A percentile compares a stretch with the other conserved stretches of the same genome.
These are phyloP conservation scores for Pygoscelis adeliae DNA, from an alignment of 2,113 vertebrate species.

Conservation along the genomic window DNA sequence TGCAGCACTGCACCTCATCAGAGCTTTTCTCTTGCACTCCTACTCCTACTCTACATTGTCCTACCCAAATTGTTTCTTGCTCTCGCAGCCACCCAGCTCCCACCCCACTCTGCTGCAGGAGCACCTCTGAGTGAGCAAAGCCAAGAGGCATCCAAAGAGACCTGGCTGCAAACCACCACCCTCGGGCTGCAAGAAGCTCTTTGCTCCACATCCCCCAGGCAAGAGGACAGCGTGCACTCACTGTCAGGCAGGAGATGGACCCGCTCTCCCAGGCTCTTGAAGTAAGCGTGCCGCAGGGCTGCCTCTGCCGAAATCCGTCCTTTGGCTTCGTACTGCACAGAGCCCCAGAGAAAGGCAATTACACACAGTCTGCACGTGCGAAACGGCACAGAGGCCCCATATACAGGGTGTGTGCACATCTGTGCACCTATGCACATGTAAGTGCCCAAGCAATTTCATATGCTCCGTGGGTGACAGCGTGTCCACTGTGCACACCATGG, in stretches of 20 bases:
- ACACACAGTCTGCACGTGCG: rapidly evolving
- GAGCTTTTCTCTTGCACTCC: rapidly evolving
- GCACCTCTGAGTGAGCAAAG: background rate
- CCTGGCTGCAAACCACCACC: background rate
- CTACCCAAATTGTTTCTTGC: background rate
- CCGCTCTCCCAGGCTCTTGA: conserved; percentile 85
- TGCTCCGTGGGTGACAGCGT: rapidly evolving
- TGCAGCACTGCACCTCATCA: background rate
- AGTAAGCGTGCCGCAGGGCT: conserved; percentile 87
- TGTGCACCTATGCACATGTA: rapidly evolving
- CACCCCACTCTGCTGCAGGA: background rate
- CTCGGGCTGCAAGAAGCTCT: background rate
- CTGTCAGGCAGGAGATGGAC: conserved; percentile 90
- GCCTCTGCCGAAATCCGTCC: conserved; percentile 83
- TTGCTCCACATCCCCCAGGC: background rate
- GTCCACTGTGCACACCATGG: rapidly evolving
- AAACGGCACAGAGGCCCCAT: rapidly evolving
- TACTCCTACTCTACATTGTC: background rate
- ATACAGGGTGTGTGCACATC: rapidly evolving
- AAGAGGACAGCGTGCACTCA: conserved; percentile 63
- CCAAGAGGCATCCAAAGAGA: background rate
- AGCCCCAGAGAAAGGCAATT: background rate
- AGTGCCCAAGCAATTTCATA: rapidly evolving
- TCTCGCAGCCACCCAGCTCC: background rate
- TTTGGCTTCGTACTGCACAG: conserved; percentile 87